Evolutionary conservation across 2,888 invertebrate species (phyloP).

Genomic region (Nebria brevicollis): DNA sequence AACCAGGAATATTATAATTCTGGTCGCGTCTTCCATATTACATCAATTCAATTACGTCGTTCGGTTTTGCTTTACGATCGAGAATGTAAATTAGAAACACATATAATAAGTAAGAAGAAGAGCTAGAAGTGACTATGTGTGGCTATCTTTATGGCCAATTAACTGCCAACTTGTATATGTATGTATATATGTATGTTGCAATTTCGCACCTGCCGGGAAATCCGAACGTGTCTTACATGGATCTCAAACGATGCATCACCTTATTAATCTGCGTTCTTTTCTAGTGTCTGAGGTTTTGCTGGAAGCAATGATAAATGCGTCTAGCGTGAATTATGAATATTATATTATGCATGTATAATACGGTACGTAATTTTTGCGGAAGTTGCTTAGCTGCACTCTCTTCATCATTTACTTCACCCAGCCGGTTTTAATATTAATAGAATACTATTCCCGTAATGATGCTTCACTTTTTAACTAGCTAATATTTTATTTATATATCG

Average conservation of each 20-base stretch:
- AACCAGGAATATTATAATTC: constrained; percentile 37
- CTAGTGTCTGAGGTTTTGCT: background rate
- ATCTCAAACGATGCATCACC: constrained; percentile 14
- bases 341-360: background rate
- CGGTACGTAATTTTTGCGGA: background rate
- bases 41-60: constrained; percentile 40
- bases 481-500: too few relatives aligned
- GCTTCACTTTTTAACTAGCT: background rate
- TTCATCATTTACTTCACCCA: background rate
- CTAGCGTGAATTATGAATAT: background rate
- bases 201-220: constrained; percentile 30
- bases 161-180: constrained; percentile 29
- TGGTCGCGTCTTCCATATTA: constrained; percentile 35
- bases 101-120: background rate
- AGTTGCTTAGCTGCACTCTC: background rate
- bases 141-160: constrained; percentile 38
- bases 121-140: background rate
- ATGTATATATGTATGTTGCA: constrained; percentile 15
- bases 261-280: constrained; percentile 5
- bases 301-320: background rate
- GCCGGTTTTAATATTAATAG: background rate
- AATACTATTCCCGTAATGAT: background rate
- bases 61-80: constrained; percentile 27
- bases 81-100: constrained; percentile 33
- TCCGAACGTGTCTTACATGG: constrained; percentile 13